phyloP scores from a whole-genome alignment of 2,797 vertebrate species.

The Gymnoscopelus braueri region DNA sequence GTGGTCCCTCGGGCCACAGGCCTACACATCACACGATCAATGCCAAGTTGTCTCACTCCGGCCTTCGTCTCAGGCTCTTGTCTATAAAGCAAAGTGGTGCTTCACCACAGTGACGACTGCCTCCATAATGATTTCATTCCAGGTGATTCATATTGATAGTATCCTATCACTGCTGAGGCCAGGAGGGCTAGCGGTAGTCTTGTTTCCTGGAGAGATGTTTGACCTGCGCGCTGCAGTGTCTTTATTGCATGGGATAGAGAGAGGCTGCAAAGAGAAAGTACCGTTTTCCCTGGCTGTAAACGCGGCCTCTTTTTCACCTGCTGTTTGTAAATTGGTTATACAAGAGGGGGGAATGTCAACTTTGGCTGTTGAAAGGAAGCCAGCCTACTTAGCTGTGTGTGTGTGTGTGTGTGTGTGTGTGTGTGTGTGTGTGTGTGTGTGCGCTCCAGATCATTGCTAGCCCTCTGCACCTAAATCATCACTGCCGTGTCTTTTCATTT shows the following conservation, averaged over 20 bases:
- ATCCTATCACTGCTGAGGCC: slow-evolving; percentile 37
- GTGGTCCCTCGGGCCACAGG: slow-evolving; percentile 47
- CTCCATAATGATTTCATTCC: slow-evolving; percentile 63
- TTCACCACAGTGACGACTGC: slow-evolving; percentile 63
- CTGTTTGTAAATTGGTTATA: slow-evolving; percentile 73
- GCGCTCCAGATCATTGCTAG: slow-evolving; percentile 27
- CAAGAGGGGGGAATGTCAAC: slow-evolving; percentile 70
- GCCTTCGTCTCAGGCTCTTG: slow-evolving; percentile 66
- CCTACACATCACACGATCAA: slow-evolving; percentile 69
- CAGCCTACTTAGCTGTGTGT: slow-evolving; percentile 17
- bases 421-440: neutral
- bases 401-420: slow-evolving; percentile 9
- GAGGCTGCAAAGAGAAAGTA: slow-evolving; percentile 58
- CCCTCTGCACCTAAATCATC: slow-evolving; percentile 68
- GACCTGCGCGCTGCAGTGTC: slow-evolving; percentile 32
- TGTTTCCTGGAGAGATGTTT: slow-evolving; percentile 40
- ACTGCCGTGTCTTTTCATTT: slow-evolving; percentile 67
- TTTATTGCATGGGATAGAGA: slow-evolving; percentile 51
- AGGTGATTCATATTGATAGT: slow-evolving; percentile 47
- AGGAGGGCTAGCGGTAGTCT: slow-evolving; percentile 32
- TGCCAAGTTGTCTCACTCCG: slow-evolving; percentile 66
- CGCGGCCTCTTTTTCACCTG: slow-evolving; percentile 64
- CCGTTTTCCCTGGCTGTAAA: slow-evolving; percentile 75
- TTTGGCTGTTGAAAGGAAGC: slow-evolving; percentile 45
- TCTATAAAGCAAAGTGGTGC: slow-evolving; percentile 75